Percentiles rank a stretch among this genome's conserved stretches.
These are phyloP conservation scores for Fragum whitleyi DNA, from an alignment of 2,888 invertebrate genomes.

Conservation along the genomic window DNA sequence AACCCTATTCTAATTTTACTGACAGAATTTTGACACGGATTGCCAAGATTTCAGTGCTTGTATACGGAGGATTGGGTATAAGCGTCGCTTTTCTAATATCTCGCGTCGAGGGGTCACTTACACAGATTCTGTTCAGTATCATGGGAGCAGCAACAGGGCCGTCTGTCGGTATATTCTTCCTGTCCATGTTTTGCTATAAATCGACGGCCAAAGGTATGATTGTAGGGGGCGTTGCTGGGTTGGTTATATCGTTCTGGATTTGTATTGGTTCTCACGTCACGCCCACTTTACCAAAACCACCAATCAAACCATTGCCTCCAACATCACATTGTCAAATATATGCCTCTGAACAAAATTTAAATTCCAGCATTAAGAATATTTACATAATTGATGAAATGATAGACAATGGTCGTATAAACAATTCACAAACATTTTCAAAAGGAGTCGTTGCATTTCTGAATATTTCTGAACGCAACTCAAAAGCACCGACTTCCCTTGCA, in stretches of 20 bases:
- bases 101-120: slow-evolving; percentile 43
- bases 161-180: slow-evolving; percentile 46
- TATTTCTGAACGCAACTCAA: not conserved
- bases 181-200: slow-evolving; percentile 48
- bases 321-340: not conserved
- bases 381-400: not conserved
- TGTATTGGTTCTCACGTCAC: slow-evolving; percentile 47
- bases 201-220: slow-evolving; percentile 46
- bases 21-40: slow-evolving; percentile 35
- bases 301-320: slow-evolving; percentile 36
- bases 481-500: too few species aligned
- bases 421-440: not conserved
- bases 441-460: not conserved
- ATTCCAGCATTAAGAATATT: not conserved
- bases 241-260: slow-evolving; percentile 49
- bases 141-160: slow-evolving; percentile 55
- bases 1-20: slow-evolving; percentile 34
- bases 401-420: not conserved
- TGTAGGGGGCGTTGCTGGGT: slow-evolving; percentile 40
- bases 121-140: slow-evolving; percentile 49
- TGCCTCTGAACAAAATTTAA: not conserved
- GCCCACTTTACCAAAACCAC: slow-evolving; percentile 23
- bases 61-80: slow-evolving; percentile 39
- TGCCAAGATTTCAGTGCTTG: slow-evolving; percentile 46
- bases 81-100: slow-evolving; percentile 41